These are phyloP conservation scores for Bradypus variegatus DNA, from an alignment of 2,797 vertebrate genomes.

Conservation along the genomic window DNA sequence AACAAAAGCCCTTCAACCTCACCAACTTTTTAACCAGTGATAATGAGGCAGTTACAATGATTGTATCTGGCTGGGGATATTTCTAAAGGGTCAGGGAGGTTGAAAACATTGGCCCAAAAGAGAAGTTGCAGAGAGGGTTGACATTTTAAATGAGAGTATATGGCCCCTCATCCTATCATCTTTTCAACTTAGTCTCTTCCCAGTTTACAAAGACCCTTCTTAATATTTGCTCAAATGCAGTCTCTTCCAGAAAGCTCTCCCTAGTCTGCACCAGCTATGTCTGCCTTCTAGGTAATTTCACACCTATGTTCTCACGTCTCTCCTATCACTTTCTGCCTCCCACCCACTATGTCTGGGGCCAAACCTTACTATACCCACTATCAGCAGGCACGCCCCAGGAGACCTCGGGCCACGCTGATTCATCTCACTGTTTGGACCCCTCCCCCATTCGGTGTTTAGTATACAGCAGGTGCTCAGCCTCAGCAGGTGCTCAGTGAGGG, in stretches of 20 bases:
- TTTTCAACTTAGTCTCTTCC: constrained; percentile 6
- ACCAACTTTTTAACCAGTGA: constrained; percentile 53
- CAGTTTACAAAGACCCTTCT: constrained; percentile 1
- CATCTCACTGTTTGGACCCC: background rate
- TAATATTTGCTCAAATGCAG: background rate
- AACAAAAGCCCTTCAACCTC: constrained; percentile 57
- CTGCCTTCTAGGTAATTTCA: background rate
- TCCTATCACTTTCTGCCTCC: background rate
- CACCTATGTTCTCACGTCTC: background rate
- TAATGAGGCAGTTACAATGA: constrained; percentile 54
- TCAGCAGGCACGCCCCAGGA: background rate
- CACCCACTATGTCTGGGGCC: background rate
- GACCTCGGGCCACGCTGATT: background rate
- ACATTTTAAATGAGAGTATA: constrained; percentile 12
- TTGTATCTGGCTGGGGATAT: constrained; percentile 43
- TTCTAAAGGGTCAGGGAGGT: constrained; percentile 45
- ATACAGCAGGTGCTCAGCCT: constrained; percentile 23
- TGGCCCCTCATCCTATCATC: background rate
- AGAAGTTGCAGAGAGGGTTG: constrained; percentile 37
- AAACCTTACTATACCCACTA: background rate
- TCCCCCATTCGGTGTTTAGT: constrained; percentile 27
- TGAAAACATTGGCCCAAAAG: constrained; percentile 36
- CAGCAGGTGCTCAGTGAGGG: constrained; percentile 39
- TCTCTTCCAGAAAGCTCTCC: constrained; percentile 32
- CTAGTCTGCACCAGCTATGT: background rate